Evolutionary conservation across 2,113 vertebrate species (phyloP).

Genomic region (Ageneiosus marmoratus): DNA sequence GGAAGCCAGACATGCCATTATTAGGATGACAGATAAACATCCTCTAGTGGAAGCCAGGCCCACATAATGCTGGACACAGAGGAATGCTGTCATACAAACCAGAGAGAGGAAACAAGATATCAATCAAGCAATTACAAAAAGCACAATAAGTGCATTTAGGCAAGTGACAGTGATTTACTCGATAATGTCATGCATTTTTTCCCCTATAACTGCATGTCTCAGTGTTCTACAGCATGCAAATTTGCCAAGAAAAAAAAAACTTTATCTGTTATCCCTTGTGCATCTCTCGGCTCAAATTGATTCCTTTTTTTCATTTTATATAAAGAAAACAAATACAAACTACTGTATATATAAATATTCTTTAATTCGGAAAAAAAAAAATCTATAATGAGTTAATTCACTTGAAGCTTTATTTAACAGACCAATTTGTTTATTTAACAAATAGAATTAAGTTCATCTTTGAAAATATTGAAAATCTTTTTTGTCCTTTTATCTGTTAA

Average conservation of each 20-base stretch:
- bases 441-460: too few relatives aligned
- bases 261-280: not conserved
- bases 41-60: conserved; percentile 48
- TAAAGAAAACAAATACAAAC: too few relatives aligned
- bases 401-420: too few relatives aligned
- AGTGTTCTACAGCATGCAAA: not conserved
- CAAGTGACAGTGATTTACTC: not conserved
- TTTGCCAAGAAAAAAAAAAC: not conserved
- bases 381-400: too few relatives aligned
- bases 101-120: not conserved
- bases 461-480: too few relatives aligned
- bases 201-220: not conserved
- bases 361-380: too few relatives aligned
- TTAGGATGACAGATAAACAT: conserved; percentile 50
- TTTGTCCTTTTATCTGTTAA: too few relatives aligned
- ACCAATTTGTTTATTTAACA: too few relatives aligned
- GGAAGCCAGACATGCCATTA: conserved; percentile 58
- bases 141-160: not conserved
- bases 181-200: not conserved
- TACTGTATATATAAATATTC: too few relatives aligned
- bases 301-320: too few relatives aligned
- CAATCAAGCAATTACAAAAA: not conserved
- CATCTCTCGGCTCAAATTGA: too few relatives aligned
- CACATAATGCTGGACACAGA: conserved; percentile 65
- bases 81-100: conserved; percentile 58